Conservation (phyloP, 2,888 invertebrate genomes). For the Mythimna impura region DNA sequence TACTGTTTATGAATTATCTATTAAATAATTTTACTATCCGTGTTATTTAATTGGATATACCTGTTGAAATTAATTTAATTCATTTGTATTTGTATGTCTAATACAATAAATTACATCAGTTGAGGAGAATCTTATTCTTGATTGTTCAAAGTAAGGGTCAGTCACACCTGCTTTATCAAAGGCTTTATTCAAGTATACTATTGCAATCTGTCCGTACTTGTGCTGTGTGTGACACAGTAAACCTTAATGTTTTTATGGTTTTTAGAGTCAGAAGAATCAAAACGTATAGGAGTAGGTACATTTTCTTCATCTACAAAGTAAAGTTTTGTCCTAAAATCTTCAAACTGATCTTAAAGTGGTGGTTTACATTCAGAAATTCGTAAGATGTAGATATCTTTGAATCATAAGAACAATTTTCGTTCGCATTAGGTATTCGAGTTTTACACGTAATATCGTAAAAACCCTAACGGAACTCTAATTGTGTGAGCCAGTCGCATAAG, state of each 20-base stretch:
- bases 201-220: too few relatives aligned
- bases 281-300: neutral
- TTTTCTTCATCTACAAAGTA: neutral
- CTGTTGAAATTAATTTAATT: neutral
- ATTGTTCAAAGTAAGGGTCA: neutral
- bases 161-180: neutral
- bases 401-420: too few relatives aligned
- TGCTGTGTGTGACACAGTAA: neutral
- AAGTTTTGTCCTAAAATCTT: neutral
- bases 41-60: conserved; percentile 13
- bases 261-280: neutral
- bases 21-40: conserved; percentile 28
- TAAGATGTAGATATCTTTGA: too few relatives aligned
- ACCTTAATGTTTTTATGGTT: too few relatives aligned
- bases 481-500: neutral
- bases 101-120: neutral
- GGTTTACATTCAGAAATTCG: too few relatives aligned
- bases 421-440: too few relatives aligned
- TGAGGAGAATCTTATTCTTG: neutral
- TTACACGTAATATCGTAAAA: too few relatives aligned
- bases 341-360: neutral
- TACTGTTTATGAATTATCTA: conserved; percentile 33
- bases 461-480: neutral
- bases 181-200: neutral
- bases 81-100: neutral